These are phyloP conservation scores for Calcarius lapponicus DNA, from an alignment of 2,797 vertebrate species.

Conservation along the genomic window DNA sequence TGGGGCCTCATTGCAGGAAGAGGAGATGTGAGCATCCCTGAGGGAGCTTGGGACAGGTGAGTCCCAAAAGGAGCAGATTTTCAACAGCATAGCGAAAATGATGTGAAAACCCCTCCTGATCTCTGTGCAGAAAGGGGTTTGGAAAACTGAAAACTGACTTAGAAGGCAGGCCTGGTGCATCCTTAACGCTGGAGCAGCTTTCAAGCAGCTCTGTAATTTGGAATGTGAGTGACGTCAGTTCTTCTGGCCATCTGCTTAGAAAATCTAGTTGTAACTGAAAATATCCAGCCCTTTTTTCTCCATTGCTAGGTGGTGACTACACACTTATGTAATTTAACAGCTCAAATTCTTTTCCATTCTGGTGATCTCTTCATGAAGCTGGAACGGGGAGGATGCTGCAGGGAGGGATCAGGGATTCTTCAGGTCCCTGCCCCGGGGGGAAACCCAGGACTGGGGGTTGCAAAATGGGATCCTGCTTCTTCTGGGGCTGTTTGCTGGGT, in stretches of 20 bases:
- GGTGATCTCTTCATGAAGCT: conserved; percentile 48
- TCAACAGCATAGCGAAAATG: background rate
- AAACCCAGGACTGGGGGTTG: background rate
- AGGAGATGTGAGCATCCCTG: background rate
- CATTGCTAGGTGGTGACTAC: conserved; percentile 70
- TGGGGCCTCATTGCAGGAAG: background rate
- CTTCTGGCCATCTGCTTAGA: conserved; percentile 69
- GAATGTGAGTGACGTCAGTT: conserved; percentile 73
- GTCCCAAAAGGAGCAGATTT: background rate
- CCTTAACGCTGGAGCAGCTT: conserved; percentile 58
- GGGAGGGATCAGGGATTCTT: background rate
- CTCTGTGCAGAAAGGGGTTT: background rate
- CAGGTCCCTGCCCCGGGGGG: background rate
- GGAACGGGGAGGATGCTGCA: background rate
- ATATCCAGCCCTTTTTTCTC: conserved; percentile 69
- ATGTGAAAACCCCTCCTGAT: background rate
- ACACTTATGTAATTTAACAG: conserved; percentile 72
- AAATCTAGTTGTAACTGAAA: conserved; percentile 69
- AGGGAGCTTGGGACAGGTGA: background rate
- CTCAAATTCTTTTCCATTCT: conserved; percentile 67
- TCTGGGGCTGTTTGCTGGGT: background rate
- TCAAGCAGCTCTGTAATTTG: conserved; percentile 66
- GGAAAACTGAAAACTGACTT: background rate
- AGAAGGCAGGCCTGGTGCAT: conserved; percentile 46
- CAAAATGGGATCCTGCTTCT: background rate